Evolutionary conservation across 1,140 invertebrate genomes (phyloP), one percentile per base, ranked within the genome.

Genomic region (Mercenaria mercenaria): DNA sequence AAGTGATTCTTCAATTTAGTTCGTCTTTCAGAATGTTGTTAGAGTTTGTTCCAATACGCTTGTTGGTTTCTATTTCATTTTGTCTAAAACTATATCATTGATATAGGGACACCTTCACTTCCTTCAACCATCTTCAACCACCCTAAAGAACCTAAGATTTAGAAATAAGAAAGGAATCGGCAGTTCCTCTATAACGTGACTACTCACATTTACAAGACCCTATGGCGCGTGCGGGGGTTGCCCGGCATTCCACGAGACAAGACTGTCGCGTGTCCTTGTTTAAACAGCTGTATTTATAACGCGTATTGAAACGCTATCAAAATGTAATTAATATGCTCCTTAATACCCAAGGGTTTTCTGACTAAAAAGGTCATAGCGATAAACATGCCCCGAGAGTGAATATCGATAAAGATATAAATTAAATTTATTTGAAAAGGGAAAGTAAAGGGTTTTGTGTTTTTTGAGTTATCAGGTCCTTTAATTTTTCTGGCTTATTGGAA

Each of bases 281-380:
- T 85, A 72, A 47, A 50, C 83, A 85, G 83, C 83, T 85, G 83
- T 85, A 74, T 85, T 82, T 85, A 85, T 72, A 47, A 69, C 83
- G 41, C 43, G 50, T 85, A 72, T 85, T 85, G 41, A 74, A 85
- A 85, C 32, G 64, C 83, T 52, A 85, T 85, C 67, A 85, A 74
- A 85, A 76, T 39, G 83, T 50, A 74, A 85, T 85, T 85, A 85
- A 85, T 85, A 85, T 76, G n/a, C 20, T 37, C 41, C 23, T 39
- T n/a, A 79, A 76, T 50, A 76, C 39, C 39, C 39, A 32, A 34
- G 50, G 47, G 50, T 47, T 52, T 79, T n/a, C 47, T 23, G 11
- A 23, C 29, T 52, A 79, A 79, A 79, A 79, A 34, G 76, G 76
- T 79, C 76, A 52, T 26, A 26, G 13, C 50, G 47, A 79, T 79